These are phyloP conservation scores for Meloidogyne floridensis DNA, from an alignment of 1,140 invertebrate species.

Conservation along the genomic window DNA sequence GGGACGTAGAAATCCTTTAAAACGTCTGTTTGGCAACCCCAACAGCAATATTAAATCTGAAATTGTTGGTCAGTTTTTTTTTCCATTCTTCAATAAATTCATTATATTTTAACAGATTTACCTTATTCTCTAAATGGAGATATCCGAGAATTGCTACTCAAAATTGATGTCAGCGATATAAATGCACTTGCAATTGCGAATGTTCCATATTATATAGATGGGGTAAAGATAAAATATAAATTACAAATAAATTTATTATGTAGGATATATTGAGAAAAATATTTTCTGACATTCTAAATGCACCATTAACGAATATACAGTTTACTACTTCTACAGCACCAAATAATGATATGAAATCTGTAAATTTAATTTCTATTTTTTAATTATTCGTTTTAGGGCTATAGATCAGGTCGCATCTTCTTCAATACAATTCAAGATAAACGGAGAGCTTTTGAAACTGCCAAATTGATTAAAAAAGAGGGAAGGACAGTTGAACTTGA, in stretches of 20 bases:
- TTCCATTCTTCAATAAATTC: neutral
- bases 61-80: neutral
- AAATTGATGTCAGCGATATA: constrained; percentile 8
- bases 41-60: neutral
- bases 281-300: neutral
- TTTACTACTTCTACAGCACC: constrained; percentile 8
- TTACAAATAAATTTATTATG: neutral
- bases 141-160: constrained; percentile 20
- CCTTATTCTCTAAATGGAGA: constrained; percentile 17
- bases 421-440: constrained; percentile 10
- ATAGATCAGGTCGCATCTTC: constrained; percentile 15
- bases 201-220: constrained; percentile 28
- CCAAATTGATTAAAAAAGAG: neutral
- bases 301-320: neutral
- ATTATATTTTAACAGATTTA: constrained; percentile 27
- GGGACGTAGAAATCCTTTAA: constrained; percentile 22
- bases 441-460: neutral
- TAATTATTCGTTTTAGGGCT: constrained; percentile 21
- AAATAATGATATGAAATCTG: neutral
- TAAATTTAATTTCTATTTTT: neutral
- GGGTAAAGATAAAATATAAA: neutral
- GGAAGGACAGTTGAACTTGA: constrained; percentile 14
- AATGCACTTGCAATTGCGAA: constrained; percentile 24
- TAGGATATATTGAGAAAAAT: constrained; percentile 6
- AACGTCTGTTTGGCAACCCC: neutral